These are phyloP conservation scores for Clarias gariepinus DNA, from an alignment of 2,113 vertebrate species.

Conservation along the genomic window DNA sequence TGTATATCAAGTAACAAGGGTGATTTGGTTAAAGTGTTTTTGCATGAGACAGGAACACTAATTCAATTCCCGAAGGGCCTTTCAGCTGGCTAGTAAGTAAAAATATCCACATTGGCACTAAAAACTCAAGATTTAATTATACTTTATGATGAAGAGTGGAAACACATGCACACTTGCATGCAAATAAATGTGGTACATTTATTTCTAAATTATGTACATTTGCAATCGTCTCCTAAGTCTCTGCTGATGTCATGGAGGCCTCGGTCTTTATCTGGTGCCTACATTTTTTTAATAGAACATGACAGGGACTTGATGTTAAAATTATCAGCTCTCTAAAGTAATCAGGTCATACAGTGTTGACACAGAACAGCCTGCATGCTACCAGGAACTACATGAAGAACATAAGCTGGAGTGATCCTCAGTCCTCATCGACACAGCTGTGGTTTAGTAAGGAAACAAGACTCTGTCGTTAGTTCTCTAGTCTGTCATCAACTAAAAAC, in stretches of 20 bases:
- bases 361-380: background rate
- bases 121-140: background rate
- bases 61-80: background rate
- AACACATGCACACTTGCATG: background rate
- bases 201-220: background rate
- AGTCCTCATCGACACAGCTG: conserved; percentile 30
- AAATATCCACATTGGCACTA: background rate
- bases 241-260: background rate
- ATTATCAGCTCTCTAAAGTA: background rate
- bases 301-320: conserved; percentile 23
- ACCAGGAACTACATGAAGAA: conserved; percentile 6
- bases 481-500: background rate
- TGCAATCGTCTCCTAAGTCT: background rate
- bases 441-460: background rate
- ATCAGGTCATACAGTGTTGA: background rate
- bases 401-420: conserved; percentile 13
- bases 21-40: background rate
- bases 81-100: background rate
- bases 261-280: conserved; percentile 4
- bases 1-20: background rate
- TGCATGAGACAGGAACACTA: background rate
- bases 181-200: background rate
- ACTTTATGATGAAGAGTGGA: background rate
- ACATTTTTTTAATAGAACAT: background rate
- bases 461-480: background rate